Base-by-base conservation (phyloP, 2,888 invertebrate species). In the Himalopsyche anomala region DNA sequence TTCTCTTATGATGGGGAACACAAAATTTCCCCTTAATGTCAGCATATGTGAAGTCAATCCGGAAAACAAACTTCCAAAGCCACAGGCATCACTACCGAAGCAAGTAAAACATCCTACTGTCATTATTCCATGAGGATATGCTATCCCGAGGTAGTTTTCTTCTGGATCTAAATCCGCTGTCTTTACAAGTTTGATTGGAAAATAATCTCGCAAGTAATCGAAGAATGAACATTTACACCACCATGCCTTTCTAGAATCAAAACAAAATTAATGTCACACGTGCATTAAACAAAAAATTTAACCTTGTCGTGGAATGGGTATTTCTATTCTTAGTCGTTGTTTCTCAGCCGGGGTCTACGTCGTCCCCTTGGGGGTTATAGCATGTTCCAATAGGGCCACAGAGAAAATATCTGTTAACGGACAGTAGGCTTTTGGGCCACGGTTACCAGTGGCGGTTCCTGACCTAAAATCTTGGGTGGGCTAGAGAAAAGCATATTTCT, bases 91-190 rank as follows among this genome's bases (percentile, higher is more conserved):
- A 0, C 97, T 96, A 0, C 94, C 95, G 92, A 99, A 98, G 74
- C 96, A 95, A 0, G 95, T 94, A 89, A 97, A 96, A 0, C 95
- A 94, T 0, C 98, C 98, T 42, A 95, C 94, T 81, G 96, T 96
- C 28, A 99, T 93, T 0, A 98, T 93, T 1, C 99, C 99, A 91
- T 99, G 99, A 0, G 99, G 99, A 91, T 97, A 98, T 87, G 95
- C 95, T 8, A 98, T 97, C 87, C 98, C 94, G 28, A 99, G 92
- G 90, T 99, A 99, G 91, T 98, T 98, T 89, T 93, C 95, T 51
- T 94, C 92, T 0, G 98, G 95, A 89, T 96, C 95, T 84, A 99
- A 90, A 3, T 98, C 97, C 0, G 93, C 95, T 0, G 97, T 98
- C 91, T 98, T 97, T 1, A 97, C 95, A 74, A 99, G 92, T 87